Evolutionary conservation across 1,140 invertebrate species (phyloP), one percentile per base, ranked within the genome.

Genomic region (Drosophila tristis): DNA sequence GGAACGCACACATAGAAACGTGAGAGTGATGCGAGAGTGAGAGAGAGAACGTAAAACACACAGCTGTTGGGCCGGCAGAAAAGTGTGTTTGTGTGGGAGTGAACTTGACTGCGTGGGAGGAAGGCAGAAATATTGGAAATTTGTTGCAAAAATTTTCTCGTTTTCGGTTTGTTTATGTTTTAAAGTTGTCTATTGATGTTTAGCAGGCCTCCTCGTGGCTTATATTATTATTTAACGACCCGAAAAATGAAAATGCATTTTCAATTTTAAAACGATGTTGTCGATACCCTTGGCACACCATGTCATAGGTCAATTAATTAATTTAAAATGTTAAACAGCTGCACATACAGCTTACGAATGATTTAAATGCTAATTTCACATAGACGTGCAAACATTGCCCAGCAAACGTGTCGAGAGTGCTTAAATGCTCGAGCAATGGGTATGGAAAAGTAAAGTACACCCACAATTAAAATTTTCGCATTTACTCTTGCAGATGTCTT

Each of bases 71-170:
- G 20, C 20, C 20, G 20, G 20, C 20, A 20, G 20, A 20, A 20
- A 20, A 20, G 1, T 20, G 20, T 20, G 20, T 20, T 20, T 20
- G 42, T 68, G 67, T 43, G 45, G 31, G 68, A 20, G 20, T 72
- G 76, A 84, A 78, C 80, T 84, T 82, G 75, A 39, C 68, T 57
- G 62, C 55, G 53, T 61, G 31, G 56, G 53, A 73, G 72, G 76
- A 74, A 76, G 74, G 20, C 82, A 48, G 54, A 59, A 59, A 53
- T 74, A 80, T 62, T 66, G 56, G 56, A 66, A 72, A 87, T 74
- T 72, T 65, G 59, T 59, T 66, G 56, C 45, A 66, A 72, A 78
- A 78, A 65, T 65, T 60, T 70, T 31, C 59, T 50, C n/a, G 50
- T 48, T 51, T 70, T 20, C 61, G 35, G 51, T 80, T 78, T 67